Base-by-base conservation (phyloP, 2,113 vertebrate species). In the Gallinago media region DNA sequence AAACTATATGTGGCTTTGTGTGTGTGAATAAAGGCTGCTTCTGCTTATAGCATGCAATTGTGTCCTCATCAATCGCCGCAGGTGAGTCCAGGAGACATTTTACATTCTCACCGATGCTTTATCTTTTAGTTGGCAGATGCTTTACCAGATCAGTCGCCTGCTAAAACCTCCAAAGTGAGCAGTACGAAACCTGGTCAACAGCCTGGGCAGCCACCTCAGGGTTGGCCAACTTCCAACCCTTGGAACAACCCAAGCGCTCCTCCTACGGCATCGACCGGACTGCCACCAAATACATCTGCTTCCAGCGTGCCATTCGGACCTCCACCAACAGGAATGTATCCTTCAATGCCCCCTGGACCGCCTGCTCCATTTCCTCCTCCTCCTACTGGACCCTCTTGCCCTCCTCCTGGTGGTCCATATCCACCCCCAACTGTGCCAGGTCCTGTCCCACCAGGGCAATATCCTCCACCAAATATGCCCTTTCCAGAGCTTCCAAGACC, bases 121-220 rank as follows among this genome's bases (percentile, higher is more conserved):
- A 20, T 97, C 68, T 98, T 97, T 68, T 85, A 98, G 98, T 97
- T 98, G 98, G 97, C 98, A 97, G 98, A 98, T 97, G 98, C 98
- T 34, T 97, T 98, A 84, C 97, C 98, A 29, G 98, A 98, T 74
- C 97, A 97, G 18, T 98, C 98, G 4, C 97, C 98, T 68, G 98
- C 98, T 97, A 98, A 98, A 97, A 97, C 96, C n/a, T 85, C 98
- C 85, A 96, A 97, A 84, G 97, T 98, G 97, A 98, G 97, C 98
- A 98, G 92, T 65, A 88, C 94, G 15, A 98, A 98, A 70, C 92
- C 98, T 36, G 95, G 96, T 61, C 97, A 97, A 6, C 94, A 98
- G 78, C 94, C 98, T 17, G 93, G 96, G 66, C 97, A 97, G 49
- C 92, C 98, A 17, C 96, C 98, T 0, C 98, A 98, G 84, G 97